These are phyloP conservation scores for Bursaphelenchus okinawaensis DNA, from an alignment of 2,888 invertebrate genomes.

Conservation along the genomic window DNA sequence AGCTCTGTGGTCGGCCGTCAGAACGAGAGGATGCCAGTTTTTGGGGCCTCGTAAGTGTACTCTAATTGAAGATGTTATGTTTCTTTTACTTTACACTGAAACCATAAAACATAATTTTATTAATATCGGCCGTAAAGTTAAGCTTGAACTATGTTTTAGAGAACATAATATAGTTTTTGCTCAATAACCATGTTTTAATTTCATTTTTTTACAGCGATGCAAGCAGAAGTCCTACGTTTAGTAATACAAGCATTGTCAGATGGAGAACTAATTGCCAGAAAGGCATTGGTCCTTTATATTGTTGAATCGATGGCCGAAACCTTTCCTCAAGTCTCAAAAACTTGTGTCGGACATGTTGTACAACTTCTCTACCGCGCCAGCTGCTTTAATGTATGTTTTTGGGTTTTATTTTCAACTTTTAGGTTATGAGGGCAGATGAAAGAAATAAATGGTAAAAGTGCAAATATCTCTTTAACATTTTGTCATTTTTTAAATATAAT, in stretches of 20 bases:
- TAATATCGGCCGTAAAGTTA: no score
- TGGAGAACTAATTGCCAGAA: slow-evolving; percentile 58
- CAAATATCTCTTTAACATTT: no score
- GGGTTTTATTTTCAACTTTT: neutral
- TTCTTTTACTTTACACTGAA: neutral
- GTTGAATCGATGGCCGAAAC: slow-evolving; percentile 79
- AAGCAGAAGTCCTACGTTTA: slow-evolving; percentile 85
- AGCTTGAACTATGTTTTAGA: no score
- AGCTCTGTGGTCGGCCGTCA: slow-evolving; percentile 91
- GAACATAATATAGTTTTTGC: no score
- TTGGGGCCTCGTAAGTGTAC: slow-evolving; percentile 72
- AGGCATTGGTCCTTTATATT: slow-evolving; percentile 86
- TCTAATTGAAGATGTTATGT: neutral
- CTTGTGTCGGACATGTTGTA: slow-evolving; percentile 96
- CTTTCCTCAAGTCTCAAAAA: slow-evolving; percentile 88
- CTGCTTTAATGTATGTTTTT: slow-evolving; percentile 79
- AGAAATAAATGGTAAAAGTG: neutral
- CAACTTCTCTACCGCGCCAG: slow-evolving; percentile 93
- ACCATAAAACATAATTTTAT: no score
- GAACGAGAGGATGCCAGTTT: slow-evolving; percentile 94
- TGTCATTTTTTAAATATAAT: no score
- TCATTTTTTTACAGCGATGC: slow-evolving; percentile 71
- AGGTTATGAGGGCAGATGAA: neutral
- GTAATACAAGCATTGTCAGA: slow-evolving; percentile 89
- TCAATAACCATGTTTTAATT: no score